Conservation (phyloP, 2,888 invertebrate species). For the Byasa hedistus region DNA sequence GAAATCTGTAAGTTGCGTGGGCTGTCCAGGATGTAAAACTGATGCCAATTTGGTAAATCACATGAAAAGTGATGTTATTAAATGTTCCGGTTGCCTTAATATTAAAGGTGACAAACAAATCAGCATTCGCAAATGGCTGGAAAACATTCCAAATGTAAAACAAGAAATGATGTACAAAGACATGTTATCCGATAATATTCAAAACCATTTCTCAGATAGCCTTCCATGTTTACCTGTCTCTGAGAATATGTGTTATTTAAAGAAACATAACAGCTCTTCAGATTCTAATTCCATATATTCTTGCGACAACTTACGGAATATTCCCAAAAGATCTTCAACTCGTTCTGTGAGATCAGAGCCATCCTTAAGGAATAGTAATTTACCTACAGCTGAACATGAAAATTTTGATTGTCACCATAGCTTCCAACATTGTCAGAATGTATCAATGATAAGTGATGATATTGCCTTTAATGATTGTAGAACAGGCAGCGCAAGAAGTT, state of each 20-base stretch:
- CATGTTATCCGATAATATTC: conserved; percentile 45
- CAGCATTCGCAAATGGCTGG: conserved; percentile 87
- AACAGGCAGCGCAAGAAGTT: conserved; percentile 50
- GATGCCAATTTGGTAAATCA: conserved; percentile 59
- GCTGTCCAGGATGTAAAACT: conserved; percentile 83
- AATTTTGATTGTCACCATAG: conserved; percentile 44
- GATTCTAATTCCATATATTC: conserved; percentile 49
- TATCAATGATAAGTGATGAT: conserved; percentile 57
- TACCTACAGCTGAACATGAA: conserved; percentile 66
- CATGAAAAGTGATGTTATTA: conserved; percentile 65
- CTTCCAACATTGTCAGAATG: conserved; percentile 54
- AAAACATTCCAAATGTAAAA: conserved; percentile 82
- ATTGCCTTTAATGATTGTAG: conserved; percentile 53
- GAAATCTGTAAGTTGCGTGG: conserved; percentile 76
- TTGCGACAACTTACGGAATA: conserved; percentile 46
- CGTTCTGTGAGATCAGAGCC: conserved; percentile 74
- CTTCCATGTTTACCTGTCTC: conserved; percentile 57
- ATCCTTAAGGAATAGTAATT: conserved; percentile 60
- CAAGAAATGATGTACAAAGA: conserved; percentile 54
- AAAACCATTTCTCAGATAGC: conserved; percentile 56
- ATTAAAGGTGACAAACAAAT: conserved; percentile 85
- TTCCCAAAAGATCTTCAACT: conserved; percentile 55
- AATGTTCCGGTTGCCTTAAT: conserved; percentile 77
- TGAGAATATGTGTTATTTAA: conserved; percentile 52
- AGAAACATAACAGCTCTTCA: conserved; percentile 66